A percentile compares a stretch with the other conserved stretches of the same genome.
phyloP scores from a whole-genome alignment of 2,113 vertebrate species.

The Megaleporinus macrocephalus region DNA sequence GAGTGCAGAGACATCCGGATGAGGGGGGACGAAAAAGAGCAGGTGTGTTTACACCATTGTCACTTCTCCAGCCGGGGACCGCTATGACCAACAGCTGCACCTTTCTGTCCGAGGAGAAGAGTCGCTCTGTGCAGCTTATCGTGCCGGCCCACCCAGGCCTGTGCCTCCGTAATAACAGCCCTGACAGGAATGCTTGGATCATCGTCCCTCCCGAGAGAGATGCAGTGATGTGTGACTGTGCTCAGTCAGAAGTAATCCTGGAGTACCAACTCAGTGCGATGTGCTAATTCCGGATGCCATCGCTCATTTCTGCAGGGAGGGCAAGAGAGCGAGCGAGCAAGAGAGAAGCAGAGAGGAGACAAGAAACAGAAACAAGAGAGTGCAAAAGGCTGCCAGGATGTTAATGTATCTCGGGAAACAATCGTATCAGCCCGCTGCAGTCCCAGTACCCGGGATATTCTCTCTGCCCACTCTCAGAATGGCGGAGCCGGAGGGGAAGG shows the following conservation, averaged over 20 bases:
- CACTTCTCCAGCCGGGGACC: constrained; percentile 36
- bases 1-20: constrained; percentile 27
- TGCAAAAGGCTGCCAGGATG: constrained; percentile 25
- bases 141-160: constrained; percentile 33
- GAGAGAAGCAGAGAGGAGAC: not conserved
- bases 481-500: not conserved
- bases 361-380: not conserved
- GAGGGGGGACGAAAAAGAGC: constrained; percentile 30
- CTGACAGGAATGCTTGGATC: constrained; percentile 48
- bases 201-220: constrained; percentile 14
- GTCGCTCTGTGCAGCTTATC: constrained; percentile 47
- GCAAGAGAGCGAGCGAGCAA: not conserved
- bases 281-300: constrained; percentile 33
- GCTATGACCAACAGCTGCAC: constrained; percentile 13
- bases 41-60: constrained; percentile 7
- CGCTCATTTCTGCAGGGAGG: not conserved
- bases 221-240: constrained; percentile 20
- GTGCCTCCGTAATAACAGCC: constrained; percentile 31
- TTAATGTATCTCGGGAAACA: constrained; percentile 52
- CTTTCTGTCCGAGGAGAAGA: constrained; percentile 17
- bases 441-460: not conserved
- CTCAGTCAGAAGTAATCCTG: constrained; percentile 20
- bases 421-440: constrained; percentile 50
- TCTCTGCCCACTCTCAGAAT: not conserved
- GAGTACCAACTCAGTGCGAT: constrained; percentile 15